Conservation (phyloP, 2,113 vertebrate species). For the Melanocharis versteri region DNA sequence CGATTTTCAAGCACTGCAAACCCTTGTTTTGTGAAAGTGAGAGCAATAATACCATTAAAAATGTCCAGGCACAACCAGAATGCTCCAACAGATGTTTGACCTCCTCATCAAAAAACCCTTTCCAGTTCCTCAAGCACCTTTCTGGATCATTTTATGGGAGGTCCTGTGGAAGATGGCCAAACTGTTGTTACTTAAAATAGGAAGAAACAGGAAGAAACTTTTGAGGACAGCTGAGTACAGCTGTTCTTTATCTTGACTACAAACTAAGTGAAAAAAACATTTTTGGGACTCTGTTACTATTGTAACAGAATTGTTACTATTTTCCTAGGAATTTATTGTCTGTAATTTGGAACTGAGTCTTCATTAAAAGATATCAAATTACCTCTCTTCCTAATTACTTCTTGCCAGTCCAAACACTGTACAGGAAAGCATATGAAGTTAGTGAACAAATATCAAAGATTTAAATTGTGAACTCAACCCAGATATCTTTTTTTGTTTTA, state of each 20-base stretch:
- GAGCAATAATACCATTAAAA: not conserved
- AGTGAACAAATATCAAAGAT: not conserved
- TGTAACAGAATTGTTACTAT: not conserved
- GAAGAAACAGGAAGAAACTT: not conserved
- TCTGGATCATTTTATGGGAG: not conserved
- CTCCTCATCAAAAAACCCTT: slow-evolving; percentile 2
- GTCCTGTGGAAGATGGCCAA: slow-evolving; percentile 24
- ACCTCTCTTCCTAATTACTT: not conserved
- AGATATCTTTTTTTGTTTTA: not conserved
- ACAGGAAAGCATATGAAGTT: not conserved
- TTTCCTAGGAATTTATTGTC: not conserved
- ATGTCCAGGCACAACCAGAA: not conserved
- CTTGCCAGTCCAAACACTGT: not conserved
- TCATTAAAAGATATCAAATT: not conserved
- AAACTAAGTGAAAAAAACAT: slow-evolving; percentile 51
- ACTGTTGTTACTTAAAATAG: not conserved
- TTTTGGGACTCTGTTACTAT: not conserved
- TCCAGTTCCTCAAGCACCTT: slow-evolving; percentile 5
- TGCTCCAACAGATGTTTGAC: not conserved
- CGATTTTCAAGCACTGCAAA: not conserved
- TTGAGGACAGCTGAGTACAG: slow-evolving; percentile 12
- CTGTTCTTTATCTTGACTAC: slow-evolving; percentile 45
- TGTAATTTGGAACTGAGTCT: not conserved
- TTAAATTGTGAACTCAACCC: not conserved
- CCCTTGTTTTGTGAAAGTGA: not conserved